Evolutionary conservation across 2,797 vertebrate species (phyloP).

Genomic region (Sciaenops ocellatus): DNA sequence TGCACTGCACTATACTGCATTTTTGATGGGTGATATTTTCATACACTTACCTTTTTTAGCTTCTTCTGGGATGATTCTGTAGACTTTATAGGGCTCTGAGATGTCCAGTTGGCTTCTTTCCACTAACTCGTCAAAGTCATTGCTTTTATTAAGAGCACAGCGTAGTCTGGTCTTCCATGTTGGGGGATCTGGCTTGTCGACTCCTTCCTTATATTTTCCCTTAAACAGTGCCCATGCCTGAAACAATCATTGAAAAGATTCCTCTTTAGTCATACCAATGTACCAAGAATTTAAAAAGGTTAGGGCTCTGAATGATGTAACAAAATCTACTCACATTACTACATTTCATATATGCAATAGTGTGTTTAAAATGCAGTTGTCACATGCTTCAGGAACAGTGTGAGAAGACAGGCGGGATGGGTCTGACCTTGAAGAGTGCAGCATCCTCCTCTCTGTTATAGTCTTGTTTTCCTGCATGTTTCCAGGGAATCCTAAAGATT

Average conservation of each 20-base stretch:
- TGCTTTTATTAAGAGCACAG: slow-evolving; percentile 99
- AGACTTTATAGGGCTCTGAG: slow-evolving; percentile 99
- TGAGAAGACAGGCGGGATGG: background rate
- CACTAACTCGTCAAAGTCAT: slow-evolving; percentile 97
- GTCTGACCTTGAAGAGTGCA: slow-evolving; percentile 95
- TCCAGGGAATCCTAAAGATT: slow-evolving; percentile 99
- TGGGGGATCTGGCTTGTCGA: slow-evolving; percentile 98
- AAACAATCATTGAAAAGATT: slow-evolving; percentile 50
- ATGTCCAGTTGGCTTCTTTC: slow-evolving; percentile 97
- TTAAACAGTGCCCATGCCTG: slow-evolving; percentile 99
- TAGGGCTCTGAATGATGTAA: background rate
- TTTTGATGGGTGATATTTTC: background rate
- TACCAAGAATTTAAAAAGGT: background rate
- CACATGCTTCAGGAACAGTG: background rate
- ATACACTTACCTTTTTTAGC: slow-evolving; percentile 91
- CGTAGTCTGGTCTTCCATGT: slow-evolving; percentile 98
- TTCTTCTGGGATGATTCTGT: slow-evolving; percentile 96
- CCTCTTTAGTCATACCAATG: background rate
- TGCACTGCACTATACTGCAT: background rate
- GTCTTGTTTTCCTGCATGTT: slow-evolving; percentile 98
- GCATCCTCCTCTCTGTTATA: slow-evolving; percentile 99
- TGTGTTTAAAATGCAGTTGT: slow-evolving; percentile 1
- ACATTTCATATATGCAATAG: background rate
- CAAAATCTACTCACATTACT: background rate
- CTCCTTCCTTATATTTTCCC: slow-evolving; percentile 96